Percentiles rank a stretch among this genome's conserved stretches.
phyloP scores from a whole-genome alignment of 2,797 vertebrate genomes.

The Pseudomugil tenellus region DNA sequence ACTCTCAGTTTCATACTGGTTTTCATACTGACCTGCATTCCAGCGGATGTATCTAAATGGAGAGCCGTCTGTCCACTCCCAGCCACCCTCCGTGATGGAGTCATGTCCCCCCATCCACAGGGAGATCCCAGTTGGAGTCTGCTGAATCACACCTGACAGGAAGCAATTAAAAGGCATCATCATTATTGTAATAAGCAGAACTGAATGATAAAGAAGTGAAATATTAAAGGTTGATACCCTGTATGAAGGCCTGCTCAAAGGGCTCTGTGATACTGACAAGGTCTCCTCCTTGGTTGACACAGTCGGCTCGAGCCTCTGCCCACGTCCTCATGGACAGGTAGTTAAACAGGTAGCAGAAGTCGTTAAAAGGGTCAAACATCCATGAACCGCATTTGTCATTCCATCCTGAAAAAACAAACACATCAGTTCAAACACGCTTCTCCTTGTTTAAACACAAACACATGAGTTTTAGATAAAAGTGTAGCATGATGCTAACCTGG shows the following conservation, averaged over 20 bases:
- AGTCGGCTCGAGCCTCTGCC: constrained; percentile 82
- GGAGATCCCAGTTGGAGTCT: constrained; percentile 77
- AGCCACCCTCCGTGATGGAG: constrained; percentile 82
- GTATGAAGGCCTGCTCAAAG: constrained; percentile 80
- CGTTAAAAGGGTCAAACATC: constrained; percentile 80
- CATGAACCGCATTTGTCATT: constrained; percentile 82
- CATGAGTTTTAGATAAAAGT: not conserved
- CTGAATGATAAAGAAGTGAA: not conserved
- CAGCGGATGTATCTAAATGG: constrained; percentile 84
- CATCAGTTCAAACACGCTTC: not conserved
- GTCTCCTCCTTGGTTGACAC: constrained; percentile 82
- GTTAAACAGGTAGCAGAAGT: constrained; percentile 84
- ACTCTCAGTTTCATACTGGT: not conserved
- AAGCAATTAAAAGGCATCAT: constrained; percentile 5
- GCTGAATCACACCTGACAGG: constrained; percentile 70
- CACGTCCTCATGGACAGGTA: constrained; percentile 78
- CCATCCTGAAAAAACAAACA: constrained; percentile 77
- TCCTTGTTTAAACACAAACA: not conserved
- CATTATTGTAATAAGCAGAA: not conserved
- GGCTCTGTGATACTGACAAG: constrained; percentile 83
- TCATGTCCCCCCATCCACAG: constrained; percentile 86
- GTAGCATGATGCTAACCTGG: constrained; percentile 71
- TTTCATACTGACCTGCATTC: constrained; percentile 69
- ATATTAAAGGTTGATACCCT: constrained; percentile 58
- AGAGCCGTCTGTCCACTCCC: constrained; percentile 81